phyloP scores from a whole-genome alignment of 2,888 invertebrate genomes.

The Miltochrista miniata region DNA sequence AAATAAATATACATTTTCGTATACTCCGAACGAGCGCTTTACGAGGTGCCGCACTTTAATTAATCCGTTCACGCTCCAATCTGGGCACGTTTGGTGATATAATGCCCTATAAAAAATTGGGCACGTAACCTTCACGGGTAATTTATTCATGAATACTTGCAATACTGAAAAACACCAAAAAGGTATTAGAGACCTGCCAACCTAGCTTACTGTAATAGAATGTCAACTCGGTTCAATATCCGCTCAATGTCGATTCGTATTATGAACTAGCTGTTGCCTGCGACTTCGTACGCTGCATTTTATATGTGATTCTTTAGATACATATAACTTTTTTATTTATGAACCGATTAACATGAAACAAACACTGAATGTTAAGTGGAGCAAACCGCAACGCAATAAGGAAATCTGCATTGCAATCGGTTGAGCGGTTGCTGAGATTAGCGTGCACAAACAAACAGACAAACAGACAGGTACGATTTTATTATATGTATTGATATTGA shows the following conservation, averaged over 20 bases:
- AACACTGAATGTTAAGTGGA: too few species aligned
- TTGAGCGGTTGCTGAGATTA: too few species aligned
- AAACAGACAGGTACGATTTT: too few species aligned
- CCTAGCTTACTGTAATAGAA: neutral
- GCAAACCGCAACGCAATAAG: too few species aligned
- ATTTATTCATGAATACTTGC: slow-evolving; percentile 10
- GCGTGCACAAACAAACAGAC: too few species aligned
- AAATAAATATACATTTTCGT: slow-evolving; percentile 4
- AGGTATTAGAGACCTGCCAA: neutral
- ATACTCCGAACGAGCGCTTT: slow-evolving; percentile 11
- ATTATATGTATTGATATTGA: too few species aligned
- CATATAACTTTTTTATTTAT: too few species aligned
- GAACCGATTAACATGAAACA: too few species aligned
- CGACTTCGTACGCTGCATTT: too few species aligned
- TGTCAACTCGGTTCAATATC: neutral
- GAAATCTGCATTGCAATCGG: too few species aligned
- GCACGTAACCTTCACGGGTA: slow-evolving; percentile 11
- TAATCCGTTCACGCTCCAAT: slow-evolving; percentile 25
- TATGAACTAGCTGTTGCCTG: too few species aligned
- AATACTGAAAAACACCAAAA: neutral
- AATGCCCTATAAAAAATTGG: slow-evolving; percentile 21
- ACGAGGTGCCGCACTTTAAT: slow-evolving; percentile 22
- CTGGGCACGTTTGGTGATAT: slow-evolving; percentile 22
- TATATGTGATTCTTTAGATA: too few species aligned
- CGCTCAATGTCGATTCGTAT: neutral